These are phyloP conservation scores for Agrotis ipsilon DNA, from an alignment of 2,888 invertebrate genomes.

Conservation along the genomic window DNA sequence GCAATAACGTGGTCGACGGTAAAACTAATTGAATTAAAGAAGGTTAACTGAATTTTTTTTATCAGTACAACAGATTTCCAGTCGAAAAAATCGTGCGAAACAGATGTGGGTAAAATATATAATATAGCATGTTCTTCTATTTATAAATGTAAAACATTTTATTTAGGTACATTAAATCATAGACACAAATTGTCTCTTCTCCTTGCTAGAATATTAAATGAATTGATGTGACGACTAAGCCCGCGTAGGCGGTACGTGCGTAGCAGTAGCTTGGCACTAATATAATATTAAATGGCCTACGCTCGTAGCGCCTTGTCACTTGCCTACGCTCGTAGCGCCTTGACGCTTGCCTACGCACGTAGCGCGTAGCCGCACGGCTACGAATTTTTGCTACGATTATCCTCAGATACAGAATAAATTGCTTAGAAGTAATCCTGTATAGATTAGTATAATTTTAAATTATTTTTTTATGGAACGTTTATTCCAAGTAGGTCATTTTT, in stretches of 20 bases:
- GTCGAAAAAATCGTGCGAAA: no score
- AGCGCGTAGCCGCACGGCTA: slow-evolving; percentile 6
- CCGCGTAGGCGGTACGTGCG: not conserved
- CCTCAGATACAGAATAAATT: slow-evolving; percentile 3
- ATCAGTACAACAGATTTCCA: no score
- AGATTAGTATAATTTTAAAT: not conserved
- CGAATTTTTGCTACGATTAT: slow-evolving; percentile 22
- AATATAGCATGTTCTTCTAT: no score
- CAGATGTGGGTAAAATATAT: no score
- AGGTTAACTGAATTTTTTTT: no score
- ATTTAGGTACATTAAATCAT: not conserved
- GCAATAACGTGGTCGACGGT: no score
- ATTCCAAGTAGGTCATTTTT: no score
- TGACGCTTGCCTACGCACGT: not conserved
- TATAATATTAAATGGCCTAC: slow-evolving; percentile 19
- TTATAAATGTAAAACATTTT: no score
- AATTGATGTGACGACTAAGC: not conserved
- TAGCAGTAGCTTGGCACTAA: slow-evolving; percentile 21
- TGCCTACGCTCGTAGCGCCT: slow-evolving; percentile 22
- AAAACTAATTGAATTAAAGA: no score
- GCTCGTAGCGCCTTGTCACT: slow-evolving; percentile 6
- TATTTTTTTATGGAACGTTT: no score
- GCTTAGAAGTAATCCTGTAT: not conserved
- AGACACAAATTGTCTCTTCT: not conserved
- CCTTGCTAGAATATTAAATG: not conserved